Evolutionary conservation across 30 jellyfish, hydroid and myxozoan genomes (phyloP).

Genomic region (Aurelia sp.): DNA sequence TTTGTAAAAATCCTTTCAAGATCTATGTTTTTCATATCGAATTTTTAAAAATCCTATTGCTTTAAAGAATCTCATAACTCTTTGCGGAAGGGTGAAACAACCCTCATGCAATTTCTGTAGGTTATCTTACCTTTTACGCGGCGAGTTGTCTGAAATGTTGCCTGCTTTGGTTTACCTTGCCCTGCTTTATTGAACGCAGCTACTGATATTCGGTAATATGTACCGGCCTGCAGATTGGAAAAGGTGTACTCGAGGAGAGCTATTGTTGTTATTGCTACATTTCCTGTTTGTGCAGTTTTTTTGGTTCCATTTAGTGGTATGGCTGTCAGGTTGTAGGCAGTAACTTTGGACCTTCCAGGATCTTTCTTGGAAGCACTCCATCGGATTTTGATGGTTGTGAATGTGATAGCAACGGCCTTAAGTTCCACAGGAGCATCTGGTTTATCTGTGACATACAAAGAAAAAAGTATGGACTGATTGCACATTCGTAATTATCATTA

Average conservation of each 20-base stretch:
- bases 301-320: not conserved
- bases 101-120: not conserved
- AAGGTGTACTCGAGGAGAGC: not conserved
- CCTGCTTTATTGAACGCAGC: not conserved
- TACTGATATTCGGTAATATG: not conserved
- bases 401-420: not conserved
- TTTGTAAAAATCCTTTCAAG: no score
- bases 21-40: no score
- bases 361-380: not conserved
- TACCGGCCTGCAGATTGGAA: not conserved
- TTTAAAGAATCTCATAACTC: no score
- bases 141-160: not conserved
- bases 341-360: not conserved
- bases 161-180: not conserved
- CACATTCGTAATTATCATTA: no score
- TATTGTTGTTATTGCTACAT: not conserved
- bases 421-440: not conserved
- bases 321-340: not conserved
- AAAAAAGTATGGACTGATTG: not conserved
- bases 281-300: not conserved
- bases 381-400: not conserved
- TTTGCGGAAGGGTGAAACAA: not conserved
- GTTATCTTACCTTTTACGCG: not conserved
- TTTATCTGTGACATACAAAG: not conserved
- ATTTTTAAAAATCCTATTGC: no score